Evolutionary conservation across 2,888 invertebrate genomes (phyloP).

Genomic region (Amphimallon solstitiale): DNA sequence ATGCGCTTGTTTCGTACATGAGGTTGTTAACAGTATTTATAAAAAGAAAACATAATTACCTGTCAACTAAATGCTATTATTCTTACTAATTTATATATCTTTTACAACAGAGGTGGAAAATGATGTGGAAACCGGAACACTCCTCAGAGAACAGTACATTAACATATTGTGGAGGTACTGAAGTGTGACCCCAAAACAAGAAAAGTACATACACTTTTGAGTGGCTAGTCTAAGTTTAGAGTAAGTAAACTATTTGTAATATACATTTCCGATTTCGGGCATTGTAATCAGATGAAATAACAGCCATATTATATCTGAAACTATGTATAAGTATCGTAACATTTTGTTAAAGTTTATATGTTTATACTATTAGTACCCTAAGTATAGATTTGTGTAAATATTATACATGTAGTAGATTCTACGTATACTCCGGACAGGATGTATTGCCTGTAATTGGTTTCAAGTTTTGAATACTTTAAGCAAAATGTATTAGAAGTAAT

Average conservation of each 20-base stretch:
- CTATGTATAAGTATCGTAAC: slow-evolving; percentile 4
- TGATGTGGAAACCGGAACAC: slow-evolving; percentile 65
- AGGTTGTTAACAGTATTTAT: too few relatives aligned
- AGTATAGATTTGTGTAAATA: slow-evolving; percentile 22
- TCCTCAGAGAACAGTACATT: slow-evolving; percentile 61
- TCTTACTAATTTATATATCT: too few relatives aligned
- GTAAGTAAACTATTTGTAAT: not conserved
- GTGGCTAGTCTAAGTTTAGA: slow-evolving; percentile 58
- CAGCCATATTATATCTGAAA: slow-evolving; percentile 54
- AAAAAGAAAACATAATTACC: too few relatives aligned
- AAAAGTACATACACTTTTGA: slow-evolving; percentile 60
- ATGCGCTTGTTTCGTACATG: too few relatives aligned
- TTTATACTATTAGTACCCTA: not conserved
- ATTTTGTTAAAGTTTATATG: slow-evolving; percentile 27
- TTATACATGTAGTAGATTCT: slow-evolving; percentile 17
- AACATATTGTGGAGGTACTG: slow-evolving; percentile 65
- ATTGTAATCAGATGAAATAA: slow-evolving; percentile 44
- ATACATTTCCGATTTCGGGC: not conserved
- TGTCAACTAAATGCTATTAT: too few relatives aligned
- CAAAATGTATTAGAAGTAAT: slow-evolving; percentile 33
- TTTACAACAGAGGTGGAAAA: slow-evolving; percentile 62
- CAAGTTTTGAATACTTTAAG: not conserved
- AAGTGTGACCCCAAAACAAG: slow-evolving; percentile 64
- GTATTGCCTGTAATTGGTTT: slow-evolving; percentile 10
- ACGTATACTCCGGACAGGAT: slow-evolving; percentile 12